Base-by-base conservation (phyloP, 2,888 invertebrate species). In the Tethea ocularis region DNA sequence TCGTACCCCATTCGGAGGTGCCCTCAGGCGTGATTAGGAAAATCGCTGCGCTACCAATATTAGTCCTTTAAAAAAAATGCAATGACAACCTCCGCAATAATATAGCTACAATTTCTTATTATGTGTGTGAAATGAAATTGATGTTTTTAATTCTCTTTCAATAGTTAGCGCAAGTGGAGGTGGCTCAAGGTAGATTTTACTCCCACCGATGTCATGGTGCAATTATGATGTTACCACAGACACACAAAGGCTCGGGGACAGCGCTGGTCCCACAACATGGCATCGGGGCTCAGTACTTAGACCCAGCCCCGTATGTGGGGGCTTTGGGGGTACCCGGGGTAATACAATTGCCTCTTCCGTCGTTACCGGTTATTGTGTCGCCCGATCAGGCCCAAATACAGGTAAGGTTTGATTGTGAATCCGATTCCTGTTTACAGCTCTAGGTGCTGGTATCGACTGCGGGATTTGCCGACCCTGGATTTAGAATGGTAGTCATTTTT, bases 271-370 rank as follows among this genome's bases (percentile, higher is more conserved):
- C 93, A 10, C 90, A 89, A 65, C 87, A 87, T 67, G 77, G 75
- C 6, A 87, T 91, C 6, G 91, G 88, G 0, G 77, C 87, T 1
- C 89, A 91, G 72, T 92, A 83, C 69, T 61, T 91, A 22, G 87
- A 91, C 56, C 87, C 89, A 1, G 70, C 82, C 5, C 84, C 88
- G 5, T 91, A 85, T 66, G 78, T 88, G 6, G 68, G 79, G 17
- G 68, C 84, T 0, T 74, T 86, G 15, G 70, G 76, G 1, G 75
- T 87, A 7, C 77, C 80, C 0, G 80, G 75, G 4, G 75, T 85
- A 7, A 60, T 84, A 52, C 80, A 84, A 0, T 59, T 87, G 15
- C 66, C 83, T 0, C 60, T 87, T 17, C 79, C 82, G 0, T 59
- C 85, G 11, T 65, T 87, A 41, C 88, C 90, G 0, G 82, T 89